A percentile compares a stretch with the other conserved stretches of the same genome.
Evolutionary conservation across 2,888 invertebrate species (phyloP).

Genomic region (Nomada flava): DNA sequence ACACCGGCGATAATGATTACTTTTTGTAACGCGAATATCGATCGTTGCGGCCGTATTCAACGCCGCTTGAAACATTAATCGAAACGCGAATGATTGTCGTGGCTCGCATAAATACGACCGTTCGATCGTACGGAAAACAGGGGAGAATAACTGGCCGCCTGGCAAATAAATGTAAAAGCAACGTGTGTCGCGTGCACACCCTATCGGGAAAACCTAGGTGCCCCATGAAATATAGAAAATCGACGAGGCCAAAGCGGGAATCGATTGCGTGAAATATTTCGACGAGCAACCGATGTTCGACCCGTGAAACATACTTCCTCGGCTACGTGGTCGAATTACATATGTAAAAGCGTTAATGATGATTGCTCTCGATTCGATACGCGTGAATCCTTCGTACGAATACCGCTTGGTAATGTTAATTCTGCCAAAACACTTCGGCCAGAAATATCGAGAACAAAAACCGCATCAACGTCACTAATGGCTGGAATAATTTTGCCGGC

Average conservation of each 20-base stretch:
- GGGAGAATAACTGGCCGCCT: neutral
- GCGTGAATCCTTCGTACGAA: neutral
- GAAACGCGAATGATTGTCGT: constrained; percentile 7
- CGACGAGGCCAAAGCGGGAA: constrained; percentile 1
- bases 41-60: neutral
- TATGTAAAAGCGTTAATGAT: neutral
- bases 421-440: neutral
- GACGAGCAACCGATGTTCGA: neutral
- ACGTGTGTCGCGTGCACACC: neutral
- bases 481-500: neutral
- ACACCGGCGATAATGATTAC: neutral
- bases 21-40: neutral
- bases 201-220: constrained; percentile 1
- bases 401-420: neutral
- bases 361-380: neutral
- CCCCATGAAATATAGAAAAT: neutral
- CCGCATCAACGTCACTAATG: neutral
- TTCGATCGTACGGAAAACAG: neutral
- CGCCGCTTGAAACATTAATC: neutral
- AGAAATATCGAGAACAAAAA: neutral
- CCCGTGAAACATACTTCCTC: constrained; percentile 26
- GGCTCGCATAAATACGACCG: constrained; percentile 1
- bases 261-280: constrained; percentile 3
- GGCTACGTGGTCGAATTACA: neutral
- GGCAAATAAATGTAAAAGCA: constrained; percentile 32